phyloP scores from a whole-genome alignment of 2,113 vertebrate species.

The Ranitomeya imitator region DNA sequence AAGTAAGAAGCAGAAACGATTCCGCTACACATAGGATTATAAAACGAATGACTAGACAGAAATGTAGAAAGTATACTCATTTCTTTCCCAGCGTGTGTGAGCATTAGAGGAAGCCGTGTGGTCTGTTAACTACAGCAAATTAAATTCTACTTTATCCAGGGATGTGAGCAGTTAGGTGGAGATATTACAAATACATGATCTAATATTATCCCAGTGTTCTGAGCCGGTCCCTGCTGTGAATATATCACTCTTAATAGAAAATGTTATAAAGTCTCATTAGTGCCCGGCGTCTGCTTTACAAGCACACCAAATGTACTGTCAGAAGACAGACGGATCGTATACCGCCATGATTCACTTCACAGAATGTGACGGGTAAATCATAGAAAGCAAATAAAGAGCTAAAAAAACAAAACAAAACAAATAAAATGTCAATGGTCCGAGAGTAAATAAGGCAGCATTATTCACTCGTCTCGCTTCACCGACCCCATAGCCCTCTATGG shows the following conservation, averaged over 20 bases:
- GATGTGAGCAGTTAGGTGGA: slow-evolving; percentile 3
- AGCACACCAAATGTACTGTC: slow-evolving; percentile 10
- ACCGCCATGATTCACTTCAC: neutral
- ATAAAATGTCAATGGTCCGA: neutral
- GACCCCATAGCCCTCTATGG: neutral
- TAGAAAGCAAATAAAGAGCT: neutral
- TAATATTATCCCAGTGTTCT: slow-evolving; percentile 21
- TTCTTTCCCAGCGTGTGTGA: neutral
- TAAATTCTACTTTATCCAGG: slow-evolving; percentile 16
- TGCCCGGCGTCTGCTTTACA: slow-evolving; percentile 15
- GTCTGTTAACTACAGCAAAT: neutral
- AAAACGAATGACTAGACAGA: neutral
- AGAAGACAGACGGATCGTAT: neutral
- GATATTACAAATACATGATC: slow-evolving; percentile 31
- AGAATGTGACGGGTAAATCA: neutral
- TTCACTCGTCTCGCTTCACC: neutral
- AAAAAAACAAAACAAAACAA: neutral
- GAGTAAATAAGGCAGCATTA: neutral
- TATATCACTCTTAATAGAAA: slow-evolving; percentile 24
- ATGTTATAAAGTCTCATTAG: slow-evolving; percentile 32
- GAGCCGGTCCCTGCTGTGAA: slow-evolving; percentile 13
- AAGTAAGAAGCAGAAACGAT: neutral
- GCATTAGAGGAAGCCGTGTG: neutral
- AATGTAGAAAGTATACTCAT: neutral
- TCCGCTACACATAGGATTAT: neutral